These are phyloP conservation scores for Scolopax mira DNA, from an alignment of 2,113 vertebrate species.

Conservation along the genomic window DNA sequence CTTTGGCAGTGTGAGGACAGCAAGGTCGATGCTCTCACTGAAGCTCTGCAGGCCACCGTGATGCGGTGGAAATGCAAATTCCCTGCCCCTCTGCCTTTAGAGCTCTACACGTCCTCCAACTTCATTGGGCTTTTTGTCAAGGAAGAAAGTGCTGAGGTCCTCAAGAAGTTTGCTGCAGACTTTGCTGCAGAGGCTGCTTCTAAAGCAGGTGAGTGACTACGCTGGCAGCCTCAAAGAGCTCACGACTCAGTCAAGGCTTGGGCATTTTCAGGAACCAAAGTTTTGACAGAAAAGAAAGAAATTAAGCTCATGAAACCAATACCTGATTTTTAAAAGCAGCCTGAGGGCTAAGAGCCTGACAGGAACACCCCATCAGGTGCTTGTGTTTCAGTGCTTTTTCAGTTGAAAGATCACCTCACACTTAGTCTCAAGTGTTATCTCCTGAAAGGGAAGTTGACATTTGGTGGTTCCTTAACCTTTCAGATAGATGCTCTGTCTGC, in stretches of 20 bases:
- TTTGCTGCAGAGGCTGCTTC: constrained; percentile 87
- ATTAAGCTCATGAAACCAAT: background rate
- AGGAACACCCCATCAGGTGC: accelerated
- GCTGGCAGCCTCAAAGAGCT: background rate
- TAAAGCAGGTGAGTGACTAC: constrained; percentile 84
- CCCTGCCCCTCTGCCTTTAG: constrained; percentile 87
- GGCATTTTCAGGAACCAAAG: background rate
- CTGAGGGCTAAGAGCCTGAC: background rate
- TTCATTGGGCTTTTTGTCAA: constrained; percentile 98
- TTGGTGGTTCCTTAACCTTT: constrained; percentile 51
- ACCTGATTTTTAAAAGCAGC: background rate
- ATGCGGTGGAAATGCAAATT: constrained; percentile 90
- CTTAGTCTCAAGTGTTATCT: background rate
- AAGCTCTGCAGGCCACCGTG: constrained; percentile 88
- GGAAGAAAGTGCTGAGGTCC: constrained; percentile 90
- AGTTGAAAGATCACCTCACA: background rate
- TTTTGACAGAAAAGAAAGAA: background rate
- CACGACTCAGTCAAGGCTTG: background rate
- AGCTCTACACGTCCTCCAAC: constrained; percentile 94
- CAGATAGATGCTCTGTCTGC: background rate
- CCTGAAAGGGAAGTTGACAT: constrained; percentile 55
- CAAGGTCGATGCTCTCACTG: constrained; percentile 89
- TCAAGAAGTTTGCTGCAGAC: constrained; percentile 93
- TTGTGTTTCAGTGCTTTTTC: background rate
- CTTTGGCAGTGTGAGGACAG: constrained; percentile 88